Conservation (phyloP, 2,888 invertebrate species). For the Phalera bucephala region DNA sequence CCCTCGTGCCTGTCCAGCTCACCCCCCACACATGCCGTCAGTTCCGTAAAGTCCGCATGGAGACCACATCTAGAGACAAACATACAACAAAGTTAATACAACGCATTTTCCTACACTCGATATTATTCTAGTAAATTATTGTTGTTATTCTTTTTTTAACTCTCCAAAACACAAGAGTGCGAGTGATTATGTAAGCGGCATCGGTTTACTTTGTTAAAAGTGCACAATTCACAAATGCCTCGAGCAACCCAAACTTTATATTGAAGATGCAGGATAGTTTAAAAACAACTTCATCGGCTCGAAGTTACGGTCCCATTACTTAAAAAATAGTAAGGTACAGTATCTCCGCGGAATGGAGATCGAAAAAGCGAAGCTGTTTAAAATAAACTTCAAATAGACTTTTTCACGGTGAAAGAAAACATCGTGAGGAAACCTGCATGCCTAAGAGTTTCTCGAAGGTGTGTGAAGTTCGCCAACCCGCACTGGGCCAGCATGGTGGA, state of each 20-base stretch:
- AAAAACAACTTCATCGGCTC: constrained; percentile 13
- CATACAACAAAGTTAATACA: not conserved
- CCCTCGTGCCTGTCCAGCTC: constrained; percentile 96
- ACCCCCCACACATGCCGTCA: constrained; percentile 94
- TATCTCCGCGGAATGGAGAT: constrained; percentile 7
- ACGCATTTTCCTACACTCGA: too few relatives aligned
- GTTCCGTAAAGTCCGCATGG: constrained; percentile 99
- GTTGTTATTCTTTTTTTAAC: too few relatives aligned
- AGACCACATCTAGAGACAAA: constrained; percentile 89
- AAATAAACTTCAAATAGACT: too few relatives aligned
- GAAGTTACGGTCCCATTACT: constrained; percentile 9
- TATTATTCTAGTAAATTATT: too few relatives aligned
- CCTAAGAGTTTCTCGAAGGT: too few relatives aligned
- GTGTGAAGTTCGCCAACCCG: too few relatives aligned
- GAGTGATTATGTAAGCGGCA: too few relatives aligned
- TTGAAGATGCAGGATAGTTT: constrained; percentile 16
- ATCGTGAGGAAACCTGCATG: too few relatives aligned
- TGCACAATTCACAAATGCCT: constrained; percentile 11
- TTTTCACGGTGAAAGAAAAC: too few relatives aligned
- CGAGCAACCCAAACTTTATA: constrained; percentile 12
- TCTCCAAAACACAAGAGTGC: too few relatives aligned
- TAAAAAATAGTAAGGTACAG: constrained; percentile 14
- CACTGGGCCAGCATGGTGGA: too few relatives aligned
- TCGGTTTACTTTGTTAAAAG: constrained; percentile 11
- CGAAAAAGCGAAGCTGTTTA: constrained; percentile 12